Conservation (phyloP, 2,113 vertebrate genomes). For the Chrysochloris asiatica region DNA sequence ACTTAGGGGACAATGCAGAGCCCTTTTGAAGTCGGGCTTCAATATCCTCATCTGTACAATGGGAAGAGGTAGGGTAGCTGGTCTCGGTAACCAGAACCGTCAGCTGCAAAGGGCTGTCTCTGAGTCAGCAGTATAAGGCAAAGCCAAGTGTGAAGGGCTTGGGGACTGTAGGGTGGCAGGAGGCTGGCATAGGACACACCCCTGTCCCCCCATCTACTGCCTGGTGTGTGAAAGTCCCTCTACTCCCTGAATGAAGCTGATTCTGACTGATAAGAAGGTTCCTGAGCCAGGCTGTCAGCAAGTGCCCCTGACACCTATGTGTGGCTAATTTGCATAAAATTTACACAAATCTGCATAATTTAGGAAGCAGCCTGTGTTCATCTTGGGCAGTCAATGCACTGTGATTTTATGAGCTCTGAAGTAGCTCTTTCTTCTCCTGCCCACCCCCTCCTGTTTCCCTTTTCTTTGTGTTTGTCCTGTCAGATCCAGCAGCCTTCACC, state of each 20-base stretch:
- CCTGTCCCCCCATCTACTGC: neutral
- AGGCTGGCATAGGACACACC: neutral
- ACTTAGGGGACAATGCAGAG: neutral
- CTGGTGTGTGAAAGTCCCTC: neutral
- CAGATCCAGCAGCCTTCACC: constrained; percentile 20
- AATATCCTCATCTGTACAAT: neutral
- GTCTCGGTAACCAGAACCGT: neutral
- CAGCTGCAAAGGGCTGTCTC: neutral
- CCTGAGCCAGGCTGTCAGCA: constrained; percentile 68
- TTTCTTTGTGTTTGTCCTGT: constrained; percentile 35
- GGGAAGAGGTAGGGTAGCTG: neutral
- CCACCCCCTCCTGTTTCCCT: neutral
- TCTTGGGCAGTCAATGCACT: constrained; percentile 63
- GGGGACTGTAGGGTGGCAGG: neutral
- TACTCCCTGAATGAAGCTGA: neutral
- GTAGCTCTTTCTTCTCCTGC: constrained; percentile 65
- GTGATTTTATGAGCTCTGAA: constrained; percentile 78
- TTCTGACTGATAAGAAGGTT: constrained; percentile 61
- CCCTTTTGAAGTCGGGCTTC: neutral
- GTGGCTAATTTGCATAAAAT: constrained; percentile 73
- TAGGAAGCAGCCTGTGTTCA: constrained; percentile 60
- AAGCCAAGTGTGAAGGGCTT: neutral
- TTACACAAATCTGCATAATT: constrained; percentile 79
- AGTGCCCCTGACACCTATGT: constrained; percentile 70
- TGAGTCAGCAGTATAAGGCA: neutral